Evolutionary conservation across 2,113 vertebrate genomes (phyloP), one percentile per base, ranked within the genome.

Genomic region (Coptodon rendalli): DNA sequence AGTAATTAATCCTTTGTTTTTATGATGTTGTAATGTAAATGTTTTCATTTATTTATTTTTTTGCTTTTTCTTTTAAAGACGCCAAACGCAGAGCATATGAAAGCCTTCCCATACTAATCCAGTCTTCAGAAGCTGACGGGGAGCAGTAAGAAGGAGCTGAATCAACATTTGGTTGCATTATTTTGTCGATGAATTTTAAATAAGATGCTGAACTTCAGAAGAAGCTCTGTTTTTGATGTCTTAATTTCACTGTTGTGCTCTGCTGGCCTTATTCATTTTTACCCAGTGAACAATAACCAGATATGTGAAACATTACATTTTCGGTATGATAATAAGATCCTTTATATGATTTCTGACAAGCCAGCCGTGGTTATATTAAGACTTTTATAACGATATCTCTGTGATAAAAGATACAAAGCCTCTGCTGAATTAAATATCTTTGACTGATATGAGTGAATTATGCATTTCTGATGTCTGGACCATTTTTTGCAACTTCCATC

Each of bases 231-330:
- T 87, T 83, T 79, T 89, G 71, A 90, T 57, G 73, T 56, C 80
- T 88, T 71, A 19, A 85, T 94, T 91, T 86, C 14, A 85, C 56
- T 79, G 53, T 24, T 79, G 71, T 80, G 36, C 63, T 87, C 79
- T 12, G 7, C 11, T 50, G 48, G 57, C 45, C 50, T 63, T 14
- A 34, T 54, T 86, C n/a, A 27, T 61, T 79, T 83, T 40, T 57
- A 81, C 9, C n/a, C 13, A 29, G 27, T 19, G 16, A 89, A 85
- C 82, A 83, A 80, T 82, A 86, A 87, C 84, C 57, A 81, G 48
- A 86, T 59, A 57, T 43, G 31, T 36, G 52, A 38, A 59, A 73
- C 34, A 5, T 53, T 24, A 12, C 36, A 81, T 57, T 68, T 81
- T 61, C 29, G 40, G 53, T n/a, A n/a, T 19, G n/a, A 61, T 86